These are phyloP conservation scores for Bombus breviceps DNA, from an alignment of 1,140 invertebrate species.

Conservation along the genomic window DNA sequence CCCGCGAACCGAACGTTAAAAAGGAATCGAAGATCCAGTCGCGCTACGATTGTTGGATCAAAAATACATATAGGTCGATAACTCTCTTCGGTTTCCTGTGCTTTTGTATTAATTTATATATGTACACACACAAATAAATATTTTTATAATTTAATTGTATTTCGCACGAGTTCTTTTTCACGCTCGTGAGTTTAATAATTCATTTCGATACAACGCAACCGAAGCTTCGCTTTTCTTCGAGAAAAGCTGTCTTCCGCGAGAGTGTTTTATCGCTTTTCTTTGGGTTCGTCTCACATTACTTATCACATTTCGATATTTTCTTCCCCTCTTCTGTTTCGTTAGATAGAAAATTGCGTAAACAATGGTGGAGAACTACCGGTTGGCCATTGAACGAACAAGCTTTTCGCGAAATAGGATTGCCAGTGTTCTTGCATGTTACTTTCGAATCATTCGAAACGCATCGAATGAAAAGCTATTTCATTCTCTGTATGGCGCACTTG, in stretches of 20 bases:
- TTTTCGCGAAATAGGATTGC: not conserved
- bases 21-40: not conserved
- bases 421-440: not conserved
- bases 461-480: conserved; percentile 5
- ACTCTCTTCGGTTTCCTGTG: not conserved
- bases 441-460: conserved; percentile 9
- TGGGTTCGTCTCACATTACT: not conserved
- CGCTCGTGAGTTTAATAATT: not conserved
- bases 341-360: not conserved
- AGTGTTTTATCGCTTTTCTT: not conserved
- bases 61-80: not conserved
- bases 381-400: not conserved
- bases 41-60: not conserved
- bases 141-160: not conserved
- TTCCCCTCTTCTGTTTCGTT: fast-evolving
- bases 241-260: too few species aligned
- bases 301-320: not conserved
- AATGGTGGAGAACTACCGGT: not conserved
- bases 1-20: not conserved
- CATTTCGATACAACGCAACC: not conserved
- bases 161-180: too few species aligned
- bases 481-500: not conserved
- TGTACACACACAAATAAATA: too few species aligned
- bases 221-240: too few species aligned
- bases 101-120: not conserved